phyloP scores from a whole-genome alignment of 2,888 invertebrate species.

The Spodoptera littoralis region DNA sequence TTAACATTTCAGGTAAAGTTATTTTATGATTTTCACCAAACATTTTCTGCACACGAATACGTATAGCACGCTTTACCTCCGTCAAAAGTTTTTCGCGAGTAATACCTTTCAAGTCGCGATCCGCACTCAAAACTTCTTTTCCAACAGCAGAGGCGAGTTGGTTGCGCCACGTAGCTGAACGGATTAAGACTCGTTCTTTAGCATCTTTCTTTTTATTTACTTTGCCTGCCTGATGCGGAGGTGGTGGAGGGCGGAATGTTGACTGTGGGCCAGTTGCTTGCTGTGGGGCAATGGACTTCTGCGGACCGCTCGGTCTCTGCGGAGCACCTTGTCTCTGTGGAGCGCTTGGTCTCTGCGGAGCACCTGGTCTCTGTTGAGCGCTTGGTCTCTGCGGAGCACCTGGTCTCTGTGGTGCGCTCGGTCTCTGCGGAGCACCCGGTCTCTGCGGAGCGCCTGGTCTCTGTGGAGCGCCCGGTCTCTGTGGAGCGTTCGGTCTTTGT shows the following conservation, averaged over 20 bases:
- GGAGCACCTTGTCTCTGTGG: too few relatives aligned
- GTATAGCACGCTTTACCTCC: conserved; percentile 29
- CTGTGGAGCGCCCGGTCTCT: too few relatives aligned
- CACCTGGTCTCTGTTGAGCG: too few relatives aligned
- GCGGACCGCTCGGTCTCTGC: too few relatives aligned
- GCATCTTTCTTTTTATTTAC: conserved; percentile 7
- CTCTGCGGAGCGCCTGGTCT: too few relatives aligned
- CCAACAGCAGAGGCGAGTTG: conserved; percentile 22
- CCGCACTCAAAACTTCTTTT: conserved; percentile 24
- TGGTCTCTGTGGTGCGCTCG: too few relatives aligned
- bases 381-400: too few relatives aligned
- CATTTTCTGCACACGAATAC: conserved; percentile 23
- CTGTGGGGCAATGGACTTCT: too few relatives aligned
- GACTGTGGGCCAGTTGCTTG: too few relatives aligned
- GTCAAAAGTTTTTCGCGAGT: not conserved
- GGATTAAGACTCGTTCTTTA: not conserved
- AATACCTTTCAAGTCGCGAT: not conserved
- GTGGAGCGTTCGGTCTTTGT: not conserved
- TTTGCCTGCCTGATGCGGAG: not conserved
- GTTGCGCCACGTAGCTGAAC: conserved; percentile 31
- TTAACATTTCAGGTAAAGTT: conserved; percentile 23
- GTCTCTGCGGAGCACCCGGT: too few relatives aligned
- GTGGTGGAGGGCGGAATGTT: too few relatives aligned
- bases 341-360: too few relatives aligned
- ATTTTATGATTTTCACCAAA: conserved; percentile 16